These are phyloP conservation scores for Enteromius radiatus DNA, from an alignment of 2,797 vertebrate genomes.

Conservation along the genomic window DNA sequence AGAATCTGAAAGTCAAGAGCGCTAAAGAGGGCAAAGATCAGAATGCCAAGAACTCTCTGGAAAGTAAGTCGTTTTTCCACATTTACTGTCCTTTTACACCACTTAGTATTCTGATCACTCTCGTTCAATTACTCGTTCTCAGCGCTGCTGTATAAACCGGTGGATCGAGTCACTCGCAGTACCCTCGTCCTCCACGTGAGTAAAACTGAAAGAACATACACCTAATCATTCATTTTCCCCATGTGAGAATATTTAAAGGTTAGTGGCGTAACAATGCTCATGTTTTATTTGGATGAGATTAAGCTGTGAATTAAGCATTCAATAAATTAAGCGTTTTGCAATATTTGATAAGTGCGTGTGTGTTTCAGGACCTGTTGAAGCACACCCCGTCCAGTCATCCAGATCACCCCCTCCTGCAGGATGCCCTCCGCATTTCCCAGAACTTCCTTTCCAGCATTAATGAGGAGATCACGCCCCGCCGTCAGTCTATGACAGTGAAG, in stretches of 20 bases:
- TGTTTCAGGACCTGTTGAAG: constrained; percentile 90
- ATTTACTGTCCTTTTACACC: background rate
- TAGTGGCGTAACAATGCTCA: background rate
- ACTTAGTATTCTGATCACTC: background rate
- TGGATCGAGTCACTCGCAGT: constrained; percentile 96
- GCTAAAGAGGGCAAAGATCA: constrained; percentile 93
- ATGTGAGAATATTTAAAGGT: background rate
- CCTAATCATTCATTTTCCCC: background rate
- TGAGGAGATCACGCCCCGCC: constrained; percentile 92
- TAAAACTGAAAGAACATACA: constrained; percentile 55
- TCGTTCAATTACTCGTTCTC: background rate
- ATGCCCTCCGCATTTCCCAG: constrained; percentile 95
- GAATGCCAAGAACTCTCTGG: constrained; percentile 90
- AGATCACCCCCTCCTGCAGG: constrained; percentile 91
- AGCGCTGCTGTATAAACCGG: constrained; percentile 96
- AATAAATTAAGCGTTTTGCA: background rate
- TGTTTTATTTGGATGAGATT: background rate
- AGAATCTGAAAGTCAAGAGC: constrained; percentile 94
- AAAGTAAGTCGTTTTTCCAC: constrained; percentile 81
- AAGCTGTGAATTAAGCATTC: background rate
- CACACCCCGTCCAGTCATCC: constrained; percentile 93
- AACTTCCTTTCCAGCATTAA: constrained; percentile 99
- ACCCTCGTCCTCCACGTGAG: constrained; percentile 96
- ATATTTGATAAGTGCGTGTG: background rate
- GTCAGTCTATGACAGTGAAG: constrained; percentile 94